Percentiles rank a stretch among this genome's conserved stretches.
Conservation (phyloP, 2,113 vertebrate species). For the Sceloporus undulatus region DNA sequence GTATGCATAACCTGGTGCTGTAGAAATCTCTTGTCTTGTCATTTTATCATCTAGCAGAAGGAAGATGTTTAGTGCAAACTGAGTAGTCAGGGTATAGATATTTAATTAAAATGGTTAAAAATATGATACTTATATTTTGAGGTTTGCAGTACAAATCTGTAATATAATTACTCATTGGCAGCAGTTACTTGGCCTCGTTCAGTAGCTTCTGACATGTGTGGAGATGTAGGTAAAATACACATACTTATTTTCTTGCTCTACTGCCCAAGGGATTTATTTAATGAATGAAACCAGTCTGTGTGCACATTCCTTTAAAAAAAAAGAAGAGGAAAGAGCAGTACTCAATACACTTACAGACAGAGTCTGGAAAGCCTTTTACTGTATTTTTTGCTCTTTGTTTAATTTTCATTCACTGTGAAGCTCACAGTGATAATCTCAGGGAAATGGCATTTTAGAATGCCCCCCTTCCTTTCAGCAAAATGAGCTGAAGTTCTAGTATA, state of each 20-base stretch:
- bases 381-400: not conserved
- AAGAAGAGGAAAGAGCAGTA: not conserved
- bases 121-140: not conserved
- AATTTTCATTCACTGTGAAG: not conserved
- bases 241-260: not conserved
- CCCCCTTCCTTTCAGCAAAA: not conserved
- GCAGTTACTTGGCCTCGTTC: not conserved
- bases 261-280: not conserved
- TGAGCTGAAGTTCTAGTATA: not conserved
- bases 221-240: not conserved
- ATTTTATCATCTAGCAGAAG: not conserved
- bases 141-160: not conserved
- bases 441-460: not conserved
- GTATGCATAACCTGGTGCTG: not conserved
- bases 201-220: not conserved
- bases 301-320: not conserved
- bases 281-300: not conserved
- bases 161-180: not conserved
- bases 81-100: not conserved
- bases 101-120: constrained; percentile 13
- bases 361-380: not conserved
- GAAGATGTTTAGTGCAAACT: constrained; percentile 21
- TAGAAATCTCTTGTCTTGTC: not conserved
- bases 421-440: not conserved
- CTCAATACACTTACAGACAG: not conserved